Conservation (phyloP, 2,113 vertebrate genomes). For the Phoenicopterus ruber region DNA sequence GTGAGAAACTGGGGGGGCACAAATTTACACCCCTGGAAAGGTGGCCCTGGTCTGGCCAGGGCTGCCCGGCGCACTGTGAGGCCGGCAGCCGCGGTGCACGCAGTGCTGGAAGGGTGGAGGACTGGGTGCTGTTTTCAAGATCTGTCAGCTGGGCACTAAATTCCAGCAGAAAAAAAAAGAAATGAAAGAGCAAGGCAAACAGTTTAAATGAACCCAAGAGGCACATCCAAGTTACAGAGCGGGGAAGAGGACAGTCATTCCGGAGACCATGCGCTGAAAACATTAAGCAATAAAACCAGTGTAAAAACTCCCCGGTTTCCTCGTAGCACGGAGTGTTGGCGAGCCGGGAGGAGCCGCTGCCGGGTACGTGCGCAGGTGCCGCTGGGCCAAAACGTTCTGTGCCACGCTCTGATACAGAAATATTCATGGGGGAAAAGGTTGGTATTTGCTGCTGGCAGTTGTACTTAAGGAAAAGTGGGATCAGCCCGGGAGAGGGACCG, state of each 20-base stretch:
- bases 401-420: not conserved
- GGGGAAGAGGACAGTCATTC: not conserved
- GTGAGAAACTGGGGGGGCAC: not conserved
- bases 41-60: not conserved
- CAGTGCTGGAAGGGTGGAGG: not conserved
- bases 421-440: not conserved
- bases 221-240: not conserved
- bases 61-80: rapidly evolving
- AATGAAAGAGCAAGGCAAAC: not conserved
- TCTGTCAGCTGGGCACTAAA: not conserved
- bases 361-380: rapidly evolving
- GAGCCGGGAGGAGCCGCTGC: not conserved
- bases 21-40: not conserved
- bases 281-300: not conserved
- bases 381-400: not conserved
- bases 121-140: not conserved
- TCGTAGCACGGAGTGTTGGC: not conserved
- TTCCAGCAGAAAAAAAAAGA: not conserved
- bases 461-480: rapidly evolving
- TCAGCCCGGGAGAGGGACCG: not conserved
- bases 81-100: not conserved
- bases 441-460: not conserved
- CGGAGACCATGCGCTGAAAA: not conserved
- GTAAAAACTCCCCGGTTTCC: not conserved
- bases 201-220: constrained; percentile 22